Evolutionary conservation across 35 echinoderm and acorn worm genomes (phyloP).

Genomic region (Lytechinus variegatus): DNA sequence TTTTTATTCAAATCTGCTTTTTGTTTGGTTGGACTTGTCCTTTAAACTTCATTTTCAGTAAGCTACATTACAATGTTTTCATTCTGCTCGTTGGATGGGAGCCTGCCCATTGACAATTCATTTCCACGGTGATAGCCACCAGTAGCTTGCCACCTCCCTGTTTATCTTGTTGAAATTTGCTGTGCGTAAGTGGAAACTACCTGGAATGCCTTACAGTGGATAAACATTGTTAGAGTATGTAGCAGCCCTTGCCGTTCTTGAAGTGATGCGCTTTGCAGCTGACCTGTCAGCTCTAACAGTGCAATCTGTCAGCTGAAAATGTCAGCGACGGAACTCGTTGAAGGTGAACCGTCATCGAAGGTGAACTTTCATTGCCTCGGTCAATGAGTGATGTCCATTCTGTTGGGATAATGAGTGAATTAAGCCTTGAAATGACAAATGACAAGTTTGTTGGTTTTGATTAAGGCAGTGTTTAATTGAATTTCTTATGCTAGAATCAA

Average conservation of each 20-base stretch:
- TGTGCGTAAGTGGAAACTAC: neutral
- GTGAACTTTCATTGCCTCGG: neutral
- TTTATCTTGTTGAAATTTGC: conserved; percentile 19
- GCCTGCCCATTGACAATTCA: neutral
- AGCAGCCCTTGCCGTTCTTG: neutral
- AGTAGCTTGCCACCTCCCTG: neutral
- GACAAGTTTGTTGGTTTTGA: too few species aligned
- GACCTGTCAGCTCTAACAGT: neutral
- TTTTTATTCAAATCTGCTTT: too few species aligned
- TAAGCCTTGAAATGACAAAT: neutral
- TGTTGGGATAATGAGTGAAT: neutral
- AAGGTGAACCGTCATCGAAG: neutral
- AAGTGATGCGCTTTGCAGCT: neutral
- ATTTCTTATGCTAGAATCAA: too few species aligned
- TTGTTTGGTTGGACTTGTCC: too few species aligned
- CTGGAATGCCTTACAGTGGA: neutral
- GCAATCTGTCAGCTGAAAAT: neutral
- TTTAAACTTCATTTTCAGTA: too few species aligned
- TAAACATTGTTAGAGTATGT: neutral
- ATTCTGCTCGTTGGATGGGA: neutral
- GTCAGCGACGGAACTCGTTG: neutral
- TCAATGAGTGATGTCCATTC: neutral
- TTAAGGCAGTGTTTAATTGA: too few species aligned
- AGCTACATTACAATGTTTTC: neutral
- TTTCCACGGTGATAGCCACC: neutral